phyloP scores from a whole-genome alignment of 92 coral and sea anemone genomes.

The Palythoa grandiflora region DNA sequence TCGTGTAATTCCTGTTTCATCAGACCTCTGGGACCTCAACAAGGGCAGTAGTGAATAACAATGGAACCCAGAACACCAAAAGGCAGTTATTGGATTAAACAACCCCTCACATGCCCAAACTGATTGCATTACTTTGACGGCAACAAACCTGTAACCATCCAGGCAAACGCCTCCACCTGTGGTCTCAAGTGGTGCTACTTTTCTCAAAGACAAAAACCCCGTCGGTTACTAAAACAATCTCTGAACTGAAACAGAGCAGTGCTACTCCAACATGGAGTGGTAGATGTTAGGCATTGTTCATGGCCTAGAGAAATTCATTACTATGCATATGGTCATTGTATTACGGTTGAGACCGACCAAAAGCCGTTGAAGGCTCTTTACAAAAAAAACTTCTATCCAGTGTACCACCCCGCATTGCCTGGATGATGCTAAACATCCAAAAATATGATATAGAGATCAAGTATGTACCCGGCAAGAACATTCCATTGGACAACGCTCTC shows the following conservation, averaged over 20 bases:
- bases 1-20: conserved; percentile 62
- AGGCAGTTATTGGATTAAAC: conserved; percentile 64
- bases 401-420: no score
- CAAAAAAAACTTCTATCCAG: neutral
- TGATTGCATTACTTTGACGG: conserved; percentile 73
- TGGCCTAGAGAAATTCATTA: conserved; percentile 74
- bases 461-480: no score
- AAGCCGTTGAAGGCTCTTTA: neutral
- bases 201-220: conserved; percentile 70
- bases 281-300: conserved; percentile 76
- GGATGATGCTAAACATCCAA: no score
- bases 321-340: conserved; percentile 68
- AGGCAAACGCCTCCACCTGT: conserved; percentile 67
- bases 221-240: conserved; percentile 73
- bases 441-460: no score
- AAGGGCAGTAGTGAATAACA: conserved; percentile 59
- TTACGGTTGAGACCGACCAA: neutral
- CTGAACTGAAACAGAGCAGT: conserved; percentile 64
- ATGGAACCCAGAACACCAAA: conserved; percentile 68
- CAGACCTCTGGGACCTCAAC: conserved; percentile 73
- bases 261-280: conserved; percentile 74
- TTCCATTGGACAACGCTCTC: no score
- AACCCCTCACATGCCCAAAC: conserved; percentile 50
- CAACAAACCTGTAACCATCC: conserved; percentile 67
- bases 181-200: conserved; percentile 67